Percentiles rank a stretch among this genome's conserved stretches.
These are phyloP conservation scores for Hemicrepidius hirtus DNA, from an alignment of 2,888 invertebrate genomes.

Conservation along the genomic window DNA sequence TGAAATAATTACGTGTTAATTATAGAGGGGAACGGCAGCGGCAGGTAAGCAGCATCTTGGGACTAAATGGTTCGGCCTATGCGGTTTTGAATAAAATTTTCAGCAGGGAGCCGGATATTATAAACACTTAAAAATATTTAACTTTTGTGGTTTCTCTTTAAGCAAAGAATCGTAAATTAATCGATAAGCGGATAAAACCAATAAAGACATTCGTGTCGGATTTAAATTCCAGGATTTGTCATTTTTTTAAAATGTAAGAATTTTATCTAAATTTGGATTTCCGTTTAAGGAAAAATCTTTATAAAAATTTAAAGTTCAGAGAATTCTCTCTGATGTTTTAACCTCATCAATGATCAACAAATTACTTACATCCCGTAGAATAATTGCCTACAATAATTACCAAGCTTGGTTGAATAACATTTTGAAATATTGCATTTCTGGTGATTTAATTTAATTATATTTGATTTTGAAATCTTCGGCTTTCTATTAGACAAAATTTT, in stretches of 20 bases:
- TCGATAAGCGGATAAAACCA: constrained; percentile 7
- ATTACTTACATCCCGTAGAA: constrained; percentile 21
- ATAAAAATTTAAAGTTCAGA: background rate
- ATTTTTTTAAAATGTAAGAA: background rate
- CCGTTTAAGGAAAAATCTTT: too few relatives aligned
- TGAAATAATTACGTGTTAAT: constrained; percentile 53
- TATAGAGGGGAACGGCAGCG: constrained; percentile 48
- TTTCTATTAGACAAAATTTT: background rate
- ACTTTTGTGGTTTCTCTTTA: constrained; percentile 14
- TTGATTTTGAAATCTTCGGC: constrained; percentile 1
- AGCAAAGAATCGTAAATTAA: background rate
- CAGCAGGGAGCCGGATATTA: constrained; percentile 5
- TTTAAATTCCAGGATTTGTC: background rate
- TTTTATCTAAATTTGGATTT: too few relatives aligned
- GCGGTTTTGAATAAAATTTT: constrained; percentile 8
- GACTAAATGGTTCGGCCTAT: constrained; percentile 14
- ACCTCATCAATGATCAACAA: constrained; percentile 20
- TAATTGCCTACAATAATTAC: constrained; percentile 17
- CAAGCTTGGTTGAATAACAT: constrained; percentile 9
- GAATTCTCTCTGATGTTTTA: constrained; percentile 2
- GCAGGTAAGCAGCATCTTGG: constrained; percentile 38
- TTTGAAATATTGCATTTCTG: constrained; percentile 15
- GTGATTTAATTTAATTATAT: constrained; percentile 9
- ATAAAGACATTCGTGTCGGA: constrained; percentile 6
- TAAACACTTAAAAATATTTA: constrained; percentile 24